Evolutionary conservation across 2,888 invertebrate species (phyloP), one percentile per base, ranked within the genome.

Genomic region (Orgyia antiqua): DNA sequence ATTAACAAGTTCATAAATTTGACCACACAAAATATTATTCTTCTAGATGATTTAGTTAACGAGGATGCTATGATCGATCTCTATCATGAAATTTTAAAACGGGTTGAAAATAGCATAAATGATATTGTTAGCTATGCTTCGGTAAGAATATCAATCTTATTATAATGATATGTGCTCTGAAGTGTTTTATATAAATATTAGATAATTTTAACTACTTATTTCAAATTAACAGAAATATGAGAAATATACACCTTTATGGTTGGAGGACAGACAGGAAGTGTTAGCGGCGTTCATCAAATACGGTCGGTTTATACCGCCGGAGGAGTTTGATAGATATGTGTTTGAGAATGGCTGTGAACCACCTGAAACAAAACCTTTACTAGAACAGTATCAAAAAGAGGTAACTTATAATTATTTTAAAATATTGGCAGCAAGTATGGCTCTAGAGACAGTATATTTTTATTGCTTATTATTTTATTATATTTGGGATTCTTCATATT

Each of bases 201-300:
- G 17, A 7, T 4, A 17, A 5, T 5, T 17, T 17, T 17, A 17
- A 5, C 7, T 17, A 17, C 7, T 17, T 7, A 17, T 17, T 17
- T 15, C 6, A 6, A 15, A 15, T 15, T 24, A 10, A 26, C 32
- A 68, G 87, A 82, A 82, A 59, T 93, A 90, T 52, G 89, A 91
- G 31, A 88, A 90, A 39, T 95, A 92, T 63, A 88, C 91, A 0
- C 92, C 92, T 56, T 74, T 97, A 5, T 98, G 97, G 97, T 68
- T 90, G 28, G 93, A 94, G 58, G 92, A 95, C 61, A 87, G 92
- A 20, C 89, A 91, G 30, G 92, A 93, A 52, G 93, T 92, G 56
- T 80, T 97, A 55, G 73, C 88, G 0, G 90, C 92, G 43, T 96
- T 97, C 72, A 74, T 97, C 30, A 89, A 88, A 40, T 96, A 93